These are phyloP conservation scores for Brachymystax lenok DNA, from an alignment of 2,797 vertebrate species.

Conservation along the genomic window DNA sequence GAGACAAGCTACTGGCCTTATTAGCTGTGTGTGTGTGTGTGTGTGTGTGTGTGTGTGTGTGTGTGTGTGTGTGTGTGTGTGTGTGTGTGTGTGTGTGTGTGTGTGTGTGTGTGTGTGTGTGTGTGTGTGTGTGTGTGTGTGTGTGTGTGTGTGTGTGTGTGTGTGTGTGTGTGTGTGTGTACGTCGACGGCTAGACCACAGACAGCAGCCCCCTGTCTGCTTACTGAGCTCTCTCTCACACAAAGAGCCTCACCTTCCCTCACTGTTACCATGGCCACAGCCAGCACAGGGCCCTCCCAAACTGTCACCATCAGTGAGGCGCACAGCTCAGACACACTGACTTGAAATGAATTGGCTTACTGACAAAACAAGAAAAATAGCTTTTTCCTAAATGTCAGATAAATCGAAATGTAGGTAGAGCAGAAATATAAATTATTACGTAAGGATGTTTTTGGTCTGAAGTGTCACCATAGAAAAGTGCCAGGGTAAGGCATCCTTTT, in stretches of 20 bases:
- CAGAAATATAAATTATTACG: conserved; percentile 31
- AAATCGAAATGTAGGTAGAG: conserved; percentile 43
- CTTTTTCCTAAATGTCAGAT: conserved; percentile 22
- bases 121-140: conserved; percentile 19
- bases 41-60: conserved; percentile 7
- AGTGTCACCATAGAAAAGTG: not conserved
- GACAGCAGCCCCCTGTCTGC: conserved; percentile 31
- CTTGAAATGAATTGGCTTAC: conserved; percentile 42
- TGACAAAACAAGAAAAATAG: conserved; percentile 43
- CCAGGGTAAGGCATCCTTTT: conserved; percentile 27
- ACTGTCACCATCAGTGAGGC: conserved; percentile 53
- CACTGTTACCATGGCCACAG: conserved; percentile 79
- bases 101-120: conserved; percentile 26
- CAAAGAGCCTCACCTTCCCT: conserved; percentile 66
- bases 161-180: conserved; percentile 10
- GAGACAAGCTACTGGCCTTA: conserved; percentile 37
- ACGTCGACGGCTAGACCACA: conserved; percentile 10
- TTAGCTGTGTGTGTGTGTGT: conserved; percentile 27
- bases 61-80: conserved; percentile 18
- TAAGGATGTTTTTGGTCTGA: conserved; percentile 26
- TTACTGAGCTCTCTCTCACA: conserved; percentile 38
- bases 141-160: conserved; percentile 29
- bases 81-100: conserved; percentile 2
- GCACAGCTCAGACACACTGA: conserved; percentile 47
- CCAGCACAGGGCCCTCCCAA: conserved; percentile 59